These are phyloP conservation scores for Brevimyrus niger DNA, from an alignment of 2,113 vertebrate genomes.

Conservation along the genomic window DNA sequence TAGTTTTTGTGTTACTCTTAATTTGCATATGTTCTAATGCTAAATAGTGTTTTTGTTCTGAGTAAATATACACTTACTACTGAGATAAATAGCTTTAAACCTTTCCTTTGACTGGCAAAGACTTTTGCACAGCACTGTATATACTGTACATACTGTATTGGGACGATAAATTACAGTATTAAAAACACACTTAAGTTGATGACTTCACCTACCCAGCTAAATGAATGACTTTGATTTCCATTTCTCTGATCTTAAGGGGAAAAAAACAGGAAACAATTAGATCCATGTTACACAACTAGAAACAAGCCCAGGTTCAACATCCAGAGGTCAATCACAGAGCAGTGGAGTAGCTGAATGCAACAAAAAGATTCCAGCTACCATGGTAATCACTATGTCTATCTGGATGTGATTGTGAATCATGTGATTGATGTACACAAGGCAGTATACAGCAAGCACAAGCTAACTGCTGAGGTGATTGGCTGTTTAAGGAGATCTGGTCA, in stretches of 20 bases:
- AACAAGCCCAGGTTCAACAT: background rate
- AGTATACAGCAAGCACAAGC: background rate
- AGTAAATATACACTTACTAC: background rate
- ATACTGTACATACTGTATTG: background rate
- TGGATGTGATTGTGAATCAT: too few species aligned
- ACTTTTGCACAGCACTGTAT: background rate
- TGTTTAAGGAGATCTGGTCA: background rate
- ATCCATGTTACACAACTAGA: background rate
- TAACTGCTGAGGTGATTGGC: background rate
- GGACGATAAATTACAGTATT: background rate
- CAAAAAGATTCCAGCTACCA: background rate
- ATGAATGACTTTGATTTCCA: background rate
- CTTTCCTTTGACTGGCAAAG: background rate
- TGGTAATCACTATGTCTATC: background rate
- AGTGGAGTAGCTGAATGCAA: background rate
- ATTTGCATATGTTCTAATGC: background rate
- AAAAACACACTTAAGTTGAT: background rate
- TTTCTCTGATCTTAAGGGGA: background rate
- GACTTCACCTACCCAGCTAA: background rate
- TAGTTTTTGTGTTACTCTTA: background rate
- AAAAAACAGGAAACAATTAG: background rate
- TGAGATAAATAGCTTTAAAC: background rate
- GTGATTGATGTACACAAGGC: background rate
- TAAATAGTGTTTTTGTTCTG: background rate
- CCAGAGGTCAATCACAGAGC: background rate